Conservation (phyloP, 37 sponge, comb jelly and placozoan species). For the Cliona cf. orientalis region DNA sequence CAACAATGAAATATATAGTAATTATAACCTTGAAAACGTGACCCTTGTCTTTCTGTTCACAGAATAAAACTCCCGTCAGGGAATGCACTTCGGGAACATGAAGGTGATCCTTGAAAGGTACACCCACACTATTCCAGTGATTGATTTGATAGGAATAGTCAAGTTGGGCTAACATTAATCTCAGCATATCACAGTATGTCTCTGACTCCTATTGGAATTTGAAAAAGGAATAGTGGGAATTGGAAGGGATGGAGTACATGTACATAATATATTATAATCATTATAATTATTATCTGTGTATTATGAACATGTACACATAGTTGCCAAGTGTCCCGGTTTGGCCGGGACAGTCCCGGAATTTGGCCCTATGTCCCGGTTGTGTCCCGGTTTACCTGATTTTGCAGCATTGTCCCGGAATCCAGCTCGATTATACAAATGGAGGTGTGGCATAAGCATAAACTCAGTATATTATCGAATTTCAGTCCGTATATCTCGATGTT, state of each 20-base stretch:
- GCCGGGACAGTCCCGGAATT: too few species aligned
- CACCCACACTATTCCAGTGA: neutral
- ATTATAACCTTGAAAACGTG: slow-evolving; percentile 33
- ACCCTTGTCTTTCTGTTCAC: slow-evolving; percentile 24
- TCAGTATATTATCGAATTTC: too few species aligned
- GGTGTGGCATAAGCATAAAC: too few species aligned
- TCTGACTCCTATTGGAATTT: neutral
- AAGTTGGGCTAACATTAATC: neutral
- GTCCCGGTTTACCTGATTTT: too few species aligned
- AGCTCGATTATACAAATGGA: too few species aligned
- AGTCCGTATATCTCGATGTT: too few species aligned
- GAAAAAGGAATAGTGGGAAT: neutral
- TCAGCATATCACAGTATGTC: neutral
- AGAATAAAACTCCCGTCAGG: neutral
- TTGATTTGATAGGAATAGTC: neutral
- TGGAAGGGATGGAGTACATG: neutral
- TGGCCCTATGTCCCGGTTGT: neutral
- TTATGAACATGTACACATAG: neutral
- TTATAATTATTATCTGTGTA: too few species aligned
- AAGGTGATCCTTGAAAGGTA: neutral
- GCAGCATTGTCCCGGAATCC: too few species aligned
- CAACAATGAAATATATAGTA: neutral
- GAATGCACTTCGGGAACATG: slow-evolving; percentile 1
- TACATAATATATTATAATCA: too few species aligned
- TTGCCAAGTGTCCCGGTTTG: too few species aligned